Percentiles rank a stretch among this genome's conserved stretches.
Conservation (phyloP, 2,888 invertebrate species). For the Alcis repandata region DNA sequence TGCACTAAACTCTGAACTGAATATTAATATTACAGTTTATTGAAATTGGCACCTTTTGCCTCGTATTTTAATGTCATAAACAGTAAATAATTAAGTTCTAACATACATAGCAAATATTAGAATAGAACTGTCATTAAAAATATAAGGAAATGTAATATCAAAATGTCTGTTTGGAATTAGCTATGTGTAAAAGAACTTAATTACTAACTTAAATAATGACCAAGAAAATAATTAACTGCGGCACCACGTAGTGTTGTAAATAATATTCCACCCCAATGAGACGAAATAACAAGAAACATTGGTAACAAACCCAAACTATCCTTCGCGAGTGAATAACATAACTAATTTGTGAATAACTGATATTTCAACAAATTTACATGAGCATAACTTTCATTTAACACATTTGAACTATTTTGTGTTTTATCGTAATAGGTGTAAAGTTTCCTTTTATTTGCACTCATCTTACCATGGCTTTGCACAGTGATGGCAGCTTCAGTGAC, state of each 20-base stretch:
- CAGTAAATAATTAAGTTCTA: slow-evolving; percentile 35
- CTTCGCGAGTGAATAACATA: slow-evolving; percentile 59
- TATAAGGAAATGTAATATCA: background rate
- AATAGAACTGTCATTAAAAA: background rate
- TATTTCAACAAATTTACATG: slow-evolving; percentile 42
- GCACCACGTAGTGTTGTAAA: slow-evolving; percentile 31
- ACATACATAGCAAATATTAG: background rate
- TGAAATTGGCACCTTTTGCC: slow-evolving; percentile 7
- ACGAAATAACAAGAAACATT: slow-evolving; percentile 52
- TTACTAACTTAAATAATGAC: slow-evolving; percentile 27
- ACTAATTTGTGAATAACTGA: slow-evolving; percentile 66
- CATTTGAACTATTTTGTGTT: slow-evolving; percentile 51
- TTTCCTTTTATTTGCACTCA: slow-evolving; percentile 69
- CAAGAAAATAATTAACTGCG: slow-evolving; percentile 8
- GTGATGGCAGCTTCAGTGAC: slow-evolving; percentile 79
- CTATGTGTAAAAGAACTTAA: slow-evolving; percentile 34
- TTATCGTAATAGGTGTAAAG: slow-evolving; percentile 60
- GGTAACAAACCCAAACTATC: slow-evolving; percentile 48
- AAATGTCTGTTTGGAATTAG: background rate
- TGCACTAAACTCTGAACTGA: slow-evolving; percentile 35
- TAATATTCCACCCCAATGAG: slow-evolving; percentile 48
- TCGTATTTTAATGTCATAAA: slow-evolving; percentile 4
- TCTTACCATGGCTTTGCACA: slow-evolving; percentile 81
- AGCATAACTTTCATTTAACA: slow-evolving; percentile 49
- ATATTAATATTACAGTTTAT: too few species aligned